phyloP scores from a whole-genome alignment of 2,797 vertebrate species.

The Cyprinodon diabolis region DNA sequence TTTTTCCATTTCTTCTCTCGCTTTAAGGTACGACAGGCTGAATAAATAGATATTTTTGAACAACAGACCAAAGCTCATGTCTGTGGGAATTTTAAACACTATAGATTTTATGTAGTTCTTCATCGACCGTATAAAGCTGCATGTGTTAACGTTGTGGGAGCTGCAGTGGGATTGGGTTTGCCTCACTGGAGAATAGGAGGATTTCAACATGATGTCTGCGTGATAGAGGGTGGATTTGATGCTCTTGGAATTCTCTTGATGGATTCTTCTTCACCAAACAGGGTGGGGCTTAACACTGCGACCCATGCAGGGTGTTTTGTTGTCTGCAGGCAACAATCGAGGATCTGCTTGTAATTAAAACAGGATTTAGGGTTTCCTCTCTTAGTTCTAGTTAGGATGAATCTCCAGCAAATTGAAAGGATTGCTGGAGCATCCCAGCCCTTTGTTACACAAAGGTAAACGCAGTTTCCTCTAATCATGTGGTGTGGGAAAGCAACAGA shows the following conservation, averaged over 20 bases:
- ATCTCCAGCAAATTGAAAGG: slow-evolving; percentile 30
- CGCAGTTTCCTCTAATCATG: slow-evolving; percentile 37
- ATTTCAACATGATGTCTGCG: slow-evolving; percentile 12
- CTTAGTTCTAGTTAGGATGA: slow-evolving; percentile 27
- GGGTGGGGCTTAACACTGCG: slow-evolving; percentile 15
- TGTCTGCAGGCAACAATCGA: slow-evolving; percentile 27
- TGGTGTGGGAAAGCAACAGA: slow-evolving; percentile 40
- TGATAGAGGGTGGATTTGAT: slow-evolving; percentile 8
- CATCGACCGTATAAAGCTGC: slow-evolving; percentile 6
- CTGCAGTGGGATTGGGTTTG: slow-evolving; percentile 15
- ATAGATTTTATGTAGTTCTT: slow-evolving; percentile 6
- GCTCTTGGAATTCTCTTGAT: neutral
- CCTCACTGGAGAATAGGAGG: slow-evolving; percentile 14
- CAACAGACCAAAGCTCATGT: neutral
- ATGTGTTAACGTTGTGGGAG: slow-evolving; percentile 22
- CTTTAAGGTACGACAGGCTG: neutral
- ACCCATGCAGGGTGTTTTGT: slow-evolving; percentile 16
- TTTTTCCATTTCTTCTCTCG: neutral
- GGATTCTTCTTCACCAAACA: slow-evolving; percentile 11
- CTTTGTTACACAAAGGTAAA: slow-evolving; percentile 40
- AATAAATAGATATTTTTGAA: slow-evolving; percentile 1
- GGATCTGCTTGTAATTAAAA: slow-evolving; percentile 43
- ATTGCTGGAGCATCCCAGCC: slow-evolving; percentile 13
- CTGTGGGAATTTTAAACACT: slow-evolving; percentile 10
- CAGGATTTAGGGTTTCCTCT: slow-evolving; percentile 28